Evolutionary conservation across 2,888 invertebrate genomes (phyloP).

Genomic region (Himalopsyche anomala): DNA sequence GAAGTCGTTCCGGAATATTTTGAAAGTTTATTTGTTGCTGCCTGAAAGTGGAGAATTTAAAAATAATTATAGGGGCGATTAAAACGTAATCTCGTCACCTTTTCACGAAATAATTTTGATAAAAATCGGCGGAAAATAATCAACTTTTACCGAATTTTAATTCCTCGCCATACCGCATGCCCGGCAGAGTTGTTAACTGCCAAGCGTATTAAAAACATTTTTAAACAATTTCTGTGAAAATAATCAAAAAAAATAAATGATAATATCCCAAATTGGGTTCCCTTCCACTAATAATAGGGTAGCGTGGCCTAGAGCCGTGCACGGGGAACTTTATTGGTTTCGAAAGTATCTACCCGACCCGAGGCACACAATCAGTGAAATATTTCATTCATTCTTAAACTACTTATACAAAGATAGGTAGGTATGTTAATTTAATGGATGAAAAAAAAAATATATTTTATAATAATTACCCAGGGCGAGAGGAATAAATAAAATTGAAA

Average conservation of each 20-base stretch:
- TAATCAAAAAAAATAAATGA: slow-evolving; percentile 53
- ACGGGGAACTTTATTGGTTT: slow-evolving; percentile 12
- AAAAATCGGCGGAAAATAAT: slow-evolving; percentile 1
- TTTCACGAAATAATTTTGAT: not conserved
- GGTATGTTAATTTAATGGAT: no score
- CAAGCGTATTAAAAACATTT: slow-evolving; percentile 1
- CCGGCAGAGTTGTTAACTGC: slow-evolving; percentile 10
- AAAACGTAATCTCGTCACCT: not conserved
- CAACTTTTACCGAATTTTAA: not conserved
- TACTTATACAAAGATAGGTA: no score
- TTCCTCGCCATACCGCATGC: not conserved
- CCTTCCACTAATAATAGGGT: slow-evolving; percentile 63
- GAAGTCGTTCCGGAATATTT: no score
- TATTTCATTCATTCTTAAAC: no score
- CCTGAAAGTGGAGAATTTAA: no score
- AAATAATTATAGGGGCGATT: no score
- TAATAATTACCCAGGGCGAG: no score
- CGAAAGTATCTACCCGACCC: not conserved
- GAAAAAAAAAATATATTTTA: no score
- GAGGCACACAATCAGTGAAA: no score
- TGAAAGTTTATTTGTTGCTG: no score
- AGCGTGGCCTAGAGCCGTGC: slow-evolving; percentile 36
- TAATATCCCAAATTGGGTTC: slow-evolving; percentile 62
- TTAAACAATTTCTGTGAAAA: slow-evolving; percentile 57
- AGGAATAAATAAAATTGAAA: no score